Percentiles rank a stretch among this genome's conserved stretches.
Evolutionary conservation across 1,140 invertebrate species (phyloP).

Genomic region (Homarus americanus): DNA sequence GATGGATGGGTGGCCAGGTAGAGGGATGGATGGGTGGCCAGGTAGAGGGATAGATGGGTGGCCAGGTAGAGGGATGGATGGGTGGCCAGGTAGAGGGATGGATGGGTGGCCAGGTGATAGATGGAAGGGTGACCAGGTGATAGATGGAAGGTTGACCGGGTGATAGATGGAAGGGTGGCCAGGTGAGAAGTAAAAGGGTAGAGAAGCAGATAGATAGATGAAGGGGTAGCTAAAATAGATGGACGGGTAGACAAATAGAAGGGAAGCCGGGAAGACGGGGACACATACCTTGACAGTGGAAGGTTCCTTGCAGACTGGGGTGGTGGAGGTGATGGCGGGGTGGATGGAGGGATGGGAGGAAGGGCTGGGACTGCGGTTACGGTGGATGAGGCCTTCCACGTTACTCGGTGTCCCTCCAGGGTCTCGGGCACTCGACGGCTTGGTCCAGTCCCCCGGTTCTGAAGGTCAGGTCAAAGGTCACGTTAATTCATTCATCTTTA

Average conservation of each 20-base stretch:
- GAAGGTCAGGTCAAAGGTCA: conserved; percentile 14
- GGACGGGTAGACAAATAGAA: too few species aligned
- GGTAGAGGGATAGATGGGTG: too few species aligned
- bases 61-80: background rate
- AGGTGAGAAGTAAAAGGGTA: too few species aligned
- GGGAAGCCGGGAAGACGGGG: too few species aligned
- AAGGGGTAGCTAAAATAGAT: too few species aligned
- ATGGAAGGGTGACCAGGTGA: too few species aligned
- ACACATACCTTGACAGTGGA: conserved; percentile 34
- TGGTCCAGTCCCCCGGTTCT: conserved; percentile 32
- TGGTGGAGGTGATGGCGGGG: background rate
- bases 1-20: background rate
- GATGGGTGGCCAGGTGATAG: too few species aligned
- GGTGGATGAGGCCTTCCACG: background rate
- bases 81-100: background rate
- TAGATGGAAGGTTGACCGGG: too few species aligned
- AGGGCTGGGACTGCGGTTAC: conserved; percentile 13
- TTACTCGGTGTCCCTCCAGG: background rate
- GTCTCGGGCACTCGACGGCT: background rate
- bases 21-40: background rate
- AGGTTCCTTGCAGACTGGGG: conserved; percentile 27
- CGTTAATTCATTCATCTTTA: too few species aligned
- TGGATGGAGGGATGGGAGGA: background rate
- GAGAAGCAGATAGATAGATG: too few species aligned
- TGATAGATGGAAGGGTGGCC: too few species aligned